Evolutionary conservation across 2,888 invertebrate species (phyloP).

Genomic region (Harpalus rufipes): DNA sequence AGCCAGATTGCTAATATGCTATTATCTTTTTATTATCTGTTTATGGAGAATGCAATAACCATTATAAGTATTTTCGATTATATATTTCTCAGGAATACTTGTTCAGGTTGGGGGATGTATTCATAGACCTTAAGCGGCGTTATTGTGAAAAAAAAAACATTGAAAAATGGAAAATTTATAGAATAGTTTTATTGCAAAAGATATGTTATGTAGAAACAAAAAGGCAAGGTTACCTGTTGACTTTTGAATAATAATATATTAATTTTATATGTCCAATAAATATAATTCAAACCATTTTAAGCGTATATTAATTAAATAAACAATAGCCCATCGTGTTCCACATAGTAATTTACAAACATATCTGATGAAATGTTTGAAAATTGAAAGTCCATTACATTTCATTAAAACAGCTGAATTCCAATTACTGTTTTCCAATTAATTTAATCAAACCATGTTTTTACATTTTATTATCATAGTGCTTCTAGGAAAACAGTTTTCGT

Average conservation of each 20-base stretch:
- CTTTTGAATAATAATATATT: too few species aligned
- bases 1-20: neutral
- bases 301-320: too few species aligned
- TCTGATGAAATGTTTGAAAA: neutral
- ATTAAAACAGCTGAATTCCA: neutral
- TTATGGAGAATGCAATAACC: neutral
- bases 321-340: neutral
- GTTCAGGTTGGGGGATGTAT: neutral
- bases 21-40: neutral
- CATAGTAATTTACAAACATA: neutral
- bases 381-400: neutral
- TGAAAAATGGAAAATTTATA: neutral
- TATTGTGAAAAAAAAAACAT: neutral
- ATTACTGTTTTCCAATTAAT: neutral
- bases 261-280: too few species aligned
- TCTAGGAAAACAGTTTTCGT: neutral
- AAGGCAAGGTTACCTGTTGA: too few species aligned
- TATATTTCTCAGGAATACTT: neutral
- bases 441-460: neutral
- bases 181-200: neutral
- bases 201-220: too few species aligned
- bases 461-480: neutral
- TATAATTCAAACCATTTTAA: too few species aligned
- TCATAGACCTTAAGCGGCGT: too few species aligned
- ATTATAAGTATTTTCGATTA: neutral